Evolutionary conservation across 2,113 vertebrate species (phyloP), one percentile per base, ranked within the genome.

Genomic region (Cichladusa arquata): DNA sequence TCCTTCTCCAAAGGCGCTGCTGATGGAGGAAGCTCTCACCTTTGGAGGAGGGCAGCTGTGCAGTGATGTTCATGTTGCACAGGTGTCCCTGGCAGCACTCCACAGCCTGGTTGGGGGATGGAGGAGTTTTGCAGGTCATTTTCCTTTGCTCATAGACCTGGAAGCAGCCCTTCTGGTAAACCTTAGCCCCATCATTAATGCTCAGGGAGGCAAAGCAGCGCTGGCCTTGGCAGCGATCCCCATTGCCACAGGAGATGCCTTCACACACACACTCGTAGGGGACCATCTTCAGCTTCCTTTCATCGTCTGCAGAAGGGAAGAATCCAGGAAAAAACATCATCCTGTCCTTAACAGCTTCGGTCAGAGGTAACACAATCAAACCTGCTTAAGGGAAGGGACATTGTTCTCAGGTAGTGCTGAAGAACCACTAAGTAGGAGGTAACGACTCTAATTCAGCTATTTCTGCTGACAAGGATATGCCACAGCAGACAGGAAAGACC

Each of bases 141-240:
- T 99, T 99, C 66, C 99, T 98, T 87, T 99, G 99, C 91, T 99
- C 99, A 0, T 99, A 99, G 77, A 99, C 98, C 88, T 98, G 99
- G 96, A 99, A 99, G 98, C 99, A 99, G 96, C 99, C 99, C 45
- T 99, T 99, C 97, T 99, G 99, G 97, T 98, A 98, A 33, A 99
- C 98, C 36, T 97, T 97, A 56, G 97, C 97, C 40, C 99, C 99
- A 0, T 98, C 98, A 0, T 98, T 99, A 80, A 99, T 98, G 36
- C 98, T 98, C 79, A 99, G 97, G 9, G 99, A 99, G 2, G 99
- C 98, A 86, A 99, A 99, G 81, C 99, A 99, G 51, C 99, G 99
- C 95, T 99, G 99, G 77, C 99, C 99, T 74, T 97, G 97, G 97
- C 99, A 99, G 23, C 98, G 99, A n/a, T 98, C 97, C 34, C 98